Conservation (phyloP, 2,888 invertebrate species). For the Aelia acuminata region DNA sequence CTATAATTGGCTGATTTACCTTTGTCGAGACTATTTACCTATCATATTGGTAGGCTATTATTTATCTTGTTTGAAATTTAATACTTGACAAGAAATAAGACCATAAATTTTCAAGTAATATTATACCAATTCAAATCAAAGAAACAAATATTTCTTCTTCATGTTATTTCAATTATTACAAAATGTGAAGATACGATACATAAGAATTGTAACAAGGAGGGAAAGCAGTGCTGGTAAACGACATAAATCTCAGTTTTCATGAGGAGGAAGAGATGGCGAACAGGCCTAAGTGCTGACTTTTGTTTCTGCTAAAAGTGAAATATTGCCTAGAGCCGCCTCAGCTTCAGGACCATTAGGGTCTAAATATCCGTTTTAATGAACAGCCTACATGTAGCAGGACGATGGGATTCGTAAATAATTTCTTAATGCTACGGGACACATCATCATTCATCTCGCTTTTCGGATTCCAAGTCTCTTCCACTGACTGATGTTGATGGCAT, state of each 20-base stretch:
- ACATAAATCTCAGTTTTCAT: background rate
- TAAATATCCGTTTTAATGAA: background rate
- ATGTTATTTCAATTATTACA: too few species aligned
- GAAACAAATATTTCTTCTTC: too few species aligned
- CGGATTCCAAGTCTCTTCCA: too few species aligned
- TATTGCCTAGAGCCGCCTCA: background rate
- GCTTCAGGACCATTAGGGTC: background rate
- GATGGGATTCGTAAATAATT: background rate
- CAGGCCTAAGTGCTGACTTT: background rate
- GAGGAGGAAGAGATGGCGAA: background rate
- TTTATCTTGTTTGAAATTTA: too few species aligned
- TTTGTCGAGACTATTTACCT: too few species aligned
- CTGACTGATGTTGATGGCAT: too few species aligned
- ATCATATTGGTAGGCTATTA: too few species aligned
- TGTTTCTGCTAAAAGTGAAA: conserved; percentile 19
- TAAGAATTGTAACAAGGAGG: background rate
- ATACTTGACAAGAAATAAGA: too few species aligned
- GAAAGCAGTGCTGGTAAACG: background rate
- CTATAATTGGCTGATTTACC: too few species aligned
- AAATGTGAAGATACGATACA: background rate
- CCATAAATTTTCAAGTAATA: too few species aligned
- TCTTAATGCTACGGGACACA: background rate
- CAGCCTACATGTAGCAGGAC: background rate
- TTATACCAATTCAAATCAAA: too few species aligned
- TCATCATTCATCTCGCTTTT: background rate